Evolutionary conservation across 2,113 vertebrate genomes (phyloP).

Genomic region (Lipotes vexillifer): DNA sequence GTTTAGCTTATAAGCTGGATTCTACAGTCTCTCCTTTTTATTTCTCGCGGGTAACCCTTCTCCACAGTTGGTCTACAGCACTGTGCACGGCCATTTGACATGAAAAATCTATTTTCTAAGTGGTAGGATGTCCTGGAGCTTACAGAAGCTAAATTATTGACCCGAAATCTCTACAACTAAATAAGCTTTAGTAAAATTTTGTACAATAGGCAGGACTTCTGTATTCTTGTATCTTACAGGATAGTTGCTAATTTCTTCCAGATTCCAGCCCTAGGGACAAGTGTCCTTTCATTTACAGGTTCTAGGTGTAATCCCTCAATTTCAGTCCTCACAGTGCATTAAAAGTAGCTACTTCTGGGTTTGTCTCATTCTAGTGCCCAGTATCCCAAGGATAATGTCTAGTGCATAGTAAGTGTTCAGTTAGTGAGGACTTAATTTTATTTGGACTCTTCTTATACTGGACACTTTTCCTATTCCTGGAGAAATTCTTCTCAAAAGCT

Average conservation of each 20-base stretch:
- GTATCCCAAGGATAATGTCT: not conserved
- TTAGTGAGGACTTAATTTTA: not conserved
- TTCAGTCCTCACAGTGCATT: not conserved
- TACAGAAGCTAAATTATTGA: slow-evolving; percentile 28
- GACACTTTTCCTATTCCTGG: not conserved
- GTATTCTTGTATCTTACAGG: not conserved
- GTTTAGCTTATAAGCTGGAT: not conserved
- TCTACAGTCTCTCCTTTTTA: not conserved
- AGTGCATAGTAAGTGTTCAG: not conserved
- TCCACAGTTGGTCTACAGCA: not conserved
- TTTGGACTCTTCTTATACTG: not conserved
- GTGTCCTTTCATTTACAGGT: not conserved
- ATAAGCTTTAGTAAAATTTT: slow-evolving; percentile 6
- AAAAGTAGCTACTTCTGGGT: not conserved
- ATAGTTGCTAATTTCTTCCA: not conserved
- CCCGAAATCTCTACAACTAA: slow-evolving; percentile 6
- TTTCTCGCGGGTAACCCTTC: not conserved
- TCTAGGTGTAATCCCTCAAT: not conserved
- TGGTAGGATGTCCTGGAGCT: not conserved
- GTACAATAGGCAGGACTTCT: not conserved
- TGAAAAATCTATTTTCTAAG: slow-evolving; percentile 38
- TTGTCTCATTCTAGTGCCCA: not conserved
- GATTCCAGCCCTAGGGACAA: not conserved
- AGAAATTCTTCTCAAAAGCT: not conserved
- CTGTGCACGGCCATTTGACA: not conserved